A percentile compares a stretch with the other conserved stretches of the same genome.
Evolutionary conservation across 2,113 vertebrate species (phyloP).

Genomic region (Pseudois nayaur): DNA sequence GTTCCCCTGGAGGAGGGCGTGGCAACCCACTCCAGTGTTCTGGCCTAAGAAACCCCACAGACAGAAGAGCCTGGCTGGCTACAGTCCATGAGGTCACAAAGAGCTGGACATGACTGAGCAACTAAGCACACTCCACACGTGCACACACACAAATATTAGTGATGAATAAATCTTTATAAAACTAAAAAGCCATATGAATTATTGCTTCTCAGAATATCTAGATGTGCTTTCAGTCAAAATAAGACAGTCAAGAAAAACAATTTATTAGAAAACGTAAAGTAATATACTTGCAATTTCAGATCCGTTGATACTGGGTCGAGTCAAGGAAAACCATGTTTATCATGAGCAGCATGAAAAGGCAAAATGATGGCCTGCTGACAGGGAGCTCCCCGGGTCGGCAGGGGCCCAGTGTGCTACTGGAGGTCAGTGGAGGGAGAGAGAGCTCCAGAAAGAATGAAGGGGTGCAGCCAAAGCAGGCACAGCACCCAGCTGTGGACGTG

Average conservation of each 20-base stretch:
- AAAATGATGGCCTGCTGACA: too few species aligned
- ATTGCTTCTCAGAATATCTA: neutral
- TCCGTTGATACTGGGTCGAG: neutral
- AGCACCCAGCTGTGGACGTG: rapidly evolving
- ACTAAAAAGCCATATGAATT: neutral
- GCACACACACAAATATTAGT: neutral
- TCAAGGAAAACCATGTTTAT: neutral
- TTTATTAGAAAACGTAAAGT: neutral
- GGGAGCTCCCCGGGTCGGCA: rapidly evolving
- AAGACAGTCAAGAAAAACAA: neutral
- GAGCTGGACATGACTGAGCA: neutral
- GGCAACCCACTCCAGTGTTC: neutral
- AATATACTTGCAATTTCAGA: neutral
- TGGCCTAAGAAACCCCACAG: neutral
- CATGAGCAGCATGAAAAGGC: too few species aligned
- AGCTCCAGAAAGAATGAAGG: too few species aligned
- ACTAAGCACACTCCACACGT: neutral
- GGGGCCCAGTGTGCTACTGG: too few species aligned
- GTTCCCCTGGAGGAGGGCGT: neutral
- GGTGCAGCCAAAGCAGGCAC: too few species aligned
- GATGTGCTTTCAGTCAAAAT: neutral
- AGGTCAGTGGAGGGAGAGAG: too few species aligned
- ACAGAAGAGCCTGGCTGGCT: neutral
- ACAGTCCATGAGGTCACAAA: neutral
- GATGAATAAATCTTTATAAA: neutral